Conservation (phyloP, 2,888 invertebrate species). For the Agrypnus murinus region DNA sequence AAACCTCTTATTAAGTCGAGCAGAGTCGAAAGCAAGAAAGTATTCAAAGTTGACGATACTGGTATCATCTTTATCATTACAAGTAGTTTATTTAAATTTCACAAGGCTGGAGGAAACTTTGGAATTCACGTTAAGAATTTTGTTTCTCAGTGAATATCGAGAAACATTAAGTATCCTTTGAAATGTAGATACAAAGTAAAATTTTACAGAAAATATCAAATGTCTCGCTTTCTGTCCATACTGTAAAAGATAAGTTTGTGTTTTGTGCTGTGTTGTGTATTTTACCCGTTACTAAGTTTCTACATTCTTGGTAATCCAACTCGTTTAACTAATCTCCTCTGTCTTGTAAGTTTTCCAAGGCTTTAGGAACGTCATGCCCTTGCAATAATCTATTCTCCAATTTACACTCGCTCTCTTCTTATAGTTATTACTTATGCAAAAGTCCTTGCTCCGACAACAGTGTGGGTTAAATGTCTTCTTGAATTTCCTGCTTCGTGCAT, state of each 20-base stretch:
- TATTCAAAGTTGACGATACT: too few relatives aligned
- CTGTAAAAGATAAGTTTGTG: slow-evolving; percentile 5
- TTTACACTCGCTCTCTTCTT: slow-evolving; percentile 15
- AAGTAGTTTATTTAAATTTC: too few relatives aligned
- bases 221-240: slow-evolving; percentile 11
- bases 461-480: slow-evolving; percentile 22
- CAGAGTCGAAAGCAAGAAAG: too few relatives aligned
- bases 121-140: too few relatives aligned
- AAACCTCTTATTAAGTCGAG: too few relatives aligned
- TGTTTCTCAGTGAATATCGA: too few relatives aligned
- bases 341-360: slow-evolving; percentile 28
- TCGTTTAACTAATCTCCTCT: slow-evolving; percentile 31
- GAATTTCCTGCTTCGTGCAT: slow-evolving; percentile 10
- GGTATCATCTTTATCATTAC: too few relatives aligned
- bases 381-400: slow-evolving; percentile 28
- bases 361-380: slow-evolving; percentile 24
- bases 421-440: slow-evolving; percentile 28
- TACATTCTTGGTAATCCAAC: slow-evolving; percentile 33
- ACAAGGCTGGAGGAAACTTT: too few relatives aligned
- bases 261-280: slow-evolving; percentile 9
- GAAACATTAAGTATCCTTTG: too few relatives aligned
- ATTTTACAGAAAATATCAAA: slow-evolving; percentile 8
- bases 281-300: slow-evolving; percentile 26
- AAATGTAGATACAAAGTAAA: too few relatives aligned
- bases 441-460: slow-evolving; percentile 4